Conservation (phyloP, 2,113 vertebrate species). For the Eulemur macaco region DNA sequence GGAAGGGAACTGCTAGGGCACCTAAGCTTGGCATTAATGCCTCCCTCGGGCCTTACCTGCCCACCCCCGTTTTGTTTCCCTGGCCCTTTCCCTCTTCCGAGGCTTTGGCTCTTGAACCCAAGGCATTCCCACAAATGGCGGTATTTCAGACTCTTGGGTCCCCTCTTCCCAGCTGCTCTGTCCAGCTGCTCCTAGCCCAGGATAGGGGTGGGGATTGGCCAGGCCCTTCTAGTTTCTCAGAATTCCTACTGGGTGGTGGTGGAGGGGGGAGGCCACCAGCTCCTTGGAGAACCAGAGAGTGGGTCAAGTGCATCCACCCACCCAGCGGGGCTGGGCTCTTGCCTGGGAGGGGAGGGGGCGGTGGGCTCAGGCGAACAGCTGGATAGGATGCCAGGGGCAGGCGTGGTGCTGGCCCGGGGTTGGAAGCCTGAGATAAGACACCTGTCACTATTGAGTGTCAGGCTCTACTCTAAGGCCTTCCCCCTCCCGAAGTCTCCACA, state of each 20-base stretch:
- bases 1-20: background rate
- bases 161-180: slow-evolving; percentile 57
- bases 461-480: background rate
- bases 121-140: slow-evolving; percentile 34
- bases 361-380: slow-evolving; percentile 46
- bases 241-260: slow-evolving; percentile 56
- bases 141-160: background rate
- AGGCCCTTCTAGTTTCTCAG: slow-evolving; percentile 54
- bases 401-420: background rate
- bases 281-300: background rate
- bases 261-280: background rate
- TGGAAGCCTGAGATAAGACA: slow-evolving; percentile 63
- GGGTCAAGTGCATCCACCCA: background rate
- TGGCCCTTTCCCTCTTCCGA: background rate
- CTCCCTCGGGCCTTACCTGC: background rate
- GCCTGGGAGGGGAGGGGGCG: background rate
- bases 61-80: background rate
- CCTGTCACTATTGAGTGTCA: slow-evolving; percentile 58
- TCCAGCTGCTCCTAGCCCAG: slow-evolving; percentile 56
- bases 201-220: background rate
- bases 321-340: background rate
- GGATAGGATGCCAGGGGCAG: slow-evolving; percentile 68
- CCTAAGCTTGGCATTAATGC: background rate
- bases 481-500: background rate
- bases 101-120: background rate